A percentile compares a stretch with the other conserved stretches of the same genome.
phyloP scores from a whole-genome alignment of 2,113 vertebrate species.

The Syngnathus scovelli region DNA sequence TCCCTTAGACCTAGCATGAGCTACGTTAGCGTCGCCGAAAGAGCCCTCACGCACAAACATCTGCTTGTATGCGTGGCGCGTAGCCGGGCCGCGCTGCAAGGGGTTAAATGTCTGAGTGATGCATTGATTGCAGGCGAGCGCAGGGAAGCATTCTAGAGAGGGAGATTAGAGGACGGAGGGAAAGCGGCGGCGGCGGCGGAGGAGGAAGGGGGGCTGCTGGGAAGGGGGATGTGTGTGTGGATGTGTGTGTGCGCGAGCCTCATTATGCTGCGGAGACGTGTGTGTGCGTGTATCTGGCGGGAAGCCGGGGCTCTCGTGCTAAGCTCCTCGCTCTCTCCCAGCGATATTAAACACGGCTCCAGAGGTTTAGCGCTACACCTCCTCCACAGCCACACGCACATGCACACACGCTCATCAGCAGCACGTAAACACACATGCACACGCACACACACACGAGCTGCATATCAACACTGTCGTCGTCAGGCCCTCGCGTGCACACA shows the following conservation, averaged over 20 bases:
- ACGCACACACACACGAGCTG: conserved; percentile 25
- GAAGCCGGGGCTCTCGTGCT: conserved; percentile 64
- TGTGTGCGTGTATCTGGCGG: conserved; percentile 46
- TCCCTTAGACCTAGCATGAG: conserved; percentile 10
- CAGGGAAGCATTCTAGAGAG: conserved; percentile 69
- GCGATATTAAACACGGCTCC: conserved; percentile 71
- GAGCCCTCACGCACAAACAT: conserved; percentile 18
- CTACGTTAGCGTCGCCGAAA: conserved; percentile 19
- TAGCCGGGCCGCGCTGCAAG: conserved; percentile 40
- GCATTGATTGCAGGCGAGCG: conserved; percentile 71
- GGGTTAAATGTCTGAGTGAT: conserved; percentile 72
- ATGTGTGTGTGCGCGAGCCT: conserved; percentile 11
- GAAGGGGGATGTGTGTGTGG: conserved; percentile 37
- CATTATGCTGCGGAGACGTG: conserved; percentile 19
- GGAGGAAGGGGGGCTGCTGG: conserved; percentile 26
- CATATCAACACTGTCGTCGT: conserved; percentile 49
- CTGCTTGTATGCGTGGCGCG: conserved; percentile 16
- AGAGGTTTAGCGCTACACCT: conserved; percentile 63
- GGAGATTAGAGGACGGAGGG: conserved; percentile 68
- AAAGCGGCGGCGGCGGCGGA: conserved; percentile 20
- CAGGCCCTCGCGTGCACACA: conserved; percentile 31
- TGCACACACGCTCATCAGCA: conserved; percentile 1
- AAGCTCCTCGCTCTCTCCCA: conserved; percentile 68
- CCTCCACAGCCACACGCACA: conserved; percentile 40
- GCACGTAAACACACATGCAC: conserved; percentile 19